phyloP scores from a whole-genome alignment of 2,888 invertebrate species.

The Hydraecia micacea region DNA sequence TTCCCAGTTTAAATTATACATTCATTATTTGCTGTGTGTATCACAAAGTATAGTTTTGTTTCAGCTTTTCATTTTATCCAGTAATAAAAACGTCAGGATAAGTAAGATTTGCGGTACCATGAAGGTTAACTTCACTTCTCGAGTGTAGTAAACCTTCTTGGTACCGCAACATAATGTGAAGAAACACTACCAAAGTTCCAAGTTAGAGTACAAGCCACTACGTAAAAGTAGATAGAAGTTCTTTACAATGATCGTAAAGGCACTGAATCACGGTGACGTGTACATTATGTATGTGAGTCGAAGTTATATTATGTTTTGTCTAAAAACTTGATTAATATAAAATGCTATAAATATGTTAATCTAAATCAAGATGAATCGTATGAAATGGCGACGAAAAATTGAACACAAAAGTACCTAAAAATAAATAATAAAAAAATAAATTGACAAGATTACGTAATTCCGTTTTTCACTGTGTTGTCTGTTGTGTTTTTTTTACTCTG shows the following conservation, averaged over 20 bases:
- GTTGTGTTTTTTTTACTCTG: too few species aligned
- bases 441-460: too few species aligned
- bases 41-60: neutral
- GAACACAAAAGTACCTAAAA: neutral
- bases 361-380: neutral
- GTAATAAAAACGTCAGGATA: neutral
- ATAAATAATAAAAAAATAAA: too few species aligned
- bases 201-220: neutral
- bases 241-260: neutral
- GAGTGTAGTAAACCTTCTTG: neutral
- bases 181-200: neutral
- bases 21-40: neutral
- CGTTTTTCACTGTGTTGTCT: too few species aligned
- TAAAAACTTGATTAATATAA: neutral
- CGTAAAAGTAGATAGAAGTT: neutral
- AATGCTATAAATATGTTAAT: neutral
- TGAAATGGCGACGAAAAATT: neutral
- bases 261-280: too few species aligned
- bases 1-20: neutral
- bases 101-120: neutral
- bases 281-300: neutral
- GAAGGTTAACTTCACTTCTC: neutral
- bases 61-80: neutral
- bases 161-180: neutral
- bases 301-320: neutral